Evolutionary conservation across 1,140 invertebrate genomes (phyloP), one percentile per base, ranked within the genome.

Genomic region (Metopolophium dirhodum): DNA sequence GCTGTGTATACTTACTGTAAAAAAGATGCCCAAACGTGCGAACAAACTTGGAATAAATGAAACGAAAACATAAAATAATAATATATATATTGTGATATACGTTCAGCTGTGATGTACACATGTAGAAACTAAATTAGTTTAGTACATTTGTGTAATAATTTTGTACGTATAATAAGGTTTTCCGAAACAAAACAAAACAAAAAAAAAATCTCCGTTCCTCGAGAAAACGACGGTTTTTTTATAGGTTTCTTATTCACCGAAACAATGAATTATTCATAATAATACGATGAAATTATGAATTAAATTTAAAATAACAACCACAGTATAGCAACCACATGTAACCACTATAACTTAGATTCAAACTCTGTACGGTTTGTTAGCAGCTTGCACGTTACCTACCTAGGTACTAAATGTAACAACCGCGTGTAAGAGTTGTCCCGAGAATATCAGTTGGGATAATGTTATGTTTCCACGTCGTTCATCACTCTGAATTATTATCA

Each of bases 251-350:
- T n/a, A 49, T 23, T 47, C 45, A n/a, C 9, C 30, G 22, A 47
- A 30, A 30, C 8, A 45, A 47, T 86, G 85, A 86, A 86, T 86
- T 86, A 86, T 86, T 86, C 85, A 86, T 86, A 18, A 61, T 61
- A 61, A 77, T 77, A 77, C 14, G 30, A n/a, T n/a, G 61, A 77
- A 77, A 77, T 14, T 26, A 86, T 41, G 41, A 86, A 47, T 86
- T 47, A 45, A 86, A 86, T 86, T 86, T 86, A 86, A 47, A 86
- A n/a, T 86, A 86, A 86, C 26, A 49, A 86, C 30, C 30, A 7
- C 6, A 7, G 37, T 37, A 37, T 37, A 82, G 4, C 0, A 20
- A 82, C 35, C 77, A 3, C 77, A 7, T 41, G 4, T 41, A 45
- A 11, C 41, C 41, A 68, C 30, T 30, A 61, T 83, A 22, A 83